Evolutionary conservation across 2,888 invertebrate genomes (phyloP), one percentile per base, ranked within the genome.

Genomic region (Endotricha flammealis): DNA sequence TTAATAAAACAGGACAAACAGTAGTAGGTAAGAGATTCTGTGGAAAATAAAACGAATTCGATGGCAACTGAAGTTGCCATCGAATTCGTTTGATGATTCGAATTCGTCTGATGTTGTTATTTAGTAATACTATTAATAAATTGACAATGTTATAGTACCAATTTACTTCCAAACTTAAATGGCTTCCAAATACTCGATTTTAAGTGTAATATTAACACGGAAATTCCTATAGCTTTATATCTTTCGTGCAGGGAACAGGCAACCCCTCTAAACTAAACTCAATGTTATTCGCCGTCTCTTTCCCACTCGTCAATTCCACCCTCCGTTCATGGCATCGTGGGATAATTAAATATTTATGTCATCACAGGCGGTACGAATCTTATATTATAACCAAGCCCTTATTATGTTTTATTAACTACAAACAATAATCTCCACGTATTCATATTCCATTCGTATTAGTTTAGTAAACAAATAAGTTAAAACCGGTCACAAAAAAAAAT

Each of bases 331-430:
- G 57, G 64, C 53, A 73, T 72, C 77, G 74, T 79, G 76, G 71
- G 75, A 79, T 81, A 81, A 83, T 85, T 82, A 82, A 83, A 83
- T 81, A 83, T 83, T 79, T 79, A 83, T 77, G 53, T 70, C 68
- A 72, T 75, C 64, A 61, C 63, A 64, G 56, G 64, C 58, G 51
- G 50, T 45, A 57, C 41, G 29, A 48, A 27, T 14, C 10, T 16
- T 24, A 24, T 32, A 32, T 27, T 36, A 34, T 14, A 32, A 32
- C 35, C 29, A 32, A 44, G 36, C 29, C 32, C 20, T 32, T 28
- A 33, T 24, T 9, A 27, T 28, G 28, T 13, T 28, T 28, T 14
- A 28, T 14, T 14, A 13, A 28, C 6, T 20, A 20, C 20, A 20
- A 16, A 4, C 3, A 20, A 20, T 20, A 6, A n/a, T 7, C 20